Conservation (phyloP, 1,140 invertebrate species). For the Drosophila watanabei region DNA sequence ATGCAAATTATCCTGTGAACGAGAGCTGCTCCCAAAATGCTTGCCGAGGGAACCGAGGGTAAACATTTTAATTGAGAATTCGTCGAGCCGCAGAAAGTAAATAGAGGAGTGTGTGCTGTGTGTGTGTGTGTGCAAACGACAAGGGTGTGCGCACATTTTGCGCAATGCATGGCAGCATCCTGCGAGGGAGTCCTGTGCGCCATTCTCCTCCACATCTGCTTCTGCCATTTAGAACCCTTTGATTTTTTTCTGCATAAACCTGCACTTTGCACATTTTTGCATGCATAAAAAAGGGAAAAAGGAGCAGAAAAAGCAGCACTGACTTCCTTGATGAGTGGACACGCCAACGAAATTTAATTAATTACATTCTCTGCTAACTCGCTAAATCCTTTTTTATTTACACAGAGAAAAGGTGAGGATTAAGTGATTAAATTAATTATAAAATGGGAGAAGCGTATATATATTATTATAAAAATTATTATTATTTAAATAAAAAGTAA, state of each 20-base stretch:
- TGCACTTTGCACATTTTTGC: constrained; percentile 63
- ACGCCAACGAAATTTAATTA: constrained; percentile 72
- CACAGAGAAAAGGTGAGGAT: background rate
- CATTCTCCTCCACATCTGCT: background rate
- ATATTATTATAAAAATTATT: background rate
- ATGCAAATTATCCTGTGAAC: constrained; percentile 49
- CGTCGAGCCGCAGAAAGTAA: constrained; percentile 73
- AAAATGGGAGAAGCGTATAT: too few relatives aligned
- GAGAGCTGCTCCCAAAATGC: constrained; percentile 28
- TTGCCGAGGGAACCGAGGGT: constrained; percentile 35
- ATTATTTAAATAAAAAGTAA: background rate
- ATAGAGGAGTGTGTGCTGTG: constrained; percentile 48
- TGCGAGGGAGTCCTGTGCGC: constrained; percentile 19
- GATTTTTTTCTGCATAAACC: constrained; percentile 66
- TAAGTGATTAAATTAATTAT: background rate
- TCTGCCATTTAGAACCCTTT: constrained; percentile 56
- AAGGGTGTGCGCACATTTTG: constrained; percentile 48
- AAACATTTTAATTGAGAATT: constrained; percentile 83
- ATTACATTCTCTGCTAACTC: constrained; percentile 64
- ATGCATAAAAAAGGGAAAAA: constrained; percentile 50
- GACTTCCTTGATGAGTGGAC: constrained; percentile 17
- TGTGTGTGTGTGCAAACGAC: constrained; percentile 61
- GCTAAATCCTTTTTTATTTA: background rate
- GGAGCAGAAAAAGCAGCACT: constrained; percentile 1
- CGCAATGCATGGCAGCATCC: constrained; percentile 37